Base-by-base conservation (phyloP, 2,113 vertebrate species). In the Callocephalon fimbriatum region DNA sequence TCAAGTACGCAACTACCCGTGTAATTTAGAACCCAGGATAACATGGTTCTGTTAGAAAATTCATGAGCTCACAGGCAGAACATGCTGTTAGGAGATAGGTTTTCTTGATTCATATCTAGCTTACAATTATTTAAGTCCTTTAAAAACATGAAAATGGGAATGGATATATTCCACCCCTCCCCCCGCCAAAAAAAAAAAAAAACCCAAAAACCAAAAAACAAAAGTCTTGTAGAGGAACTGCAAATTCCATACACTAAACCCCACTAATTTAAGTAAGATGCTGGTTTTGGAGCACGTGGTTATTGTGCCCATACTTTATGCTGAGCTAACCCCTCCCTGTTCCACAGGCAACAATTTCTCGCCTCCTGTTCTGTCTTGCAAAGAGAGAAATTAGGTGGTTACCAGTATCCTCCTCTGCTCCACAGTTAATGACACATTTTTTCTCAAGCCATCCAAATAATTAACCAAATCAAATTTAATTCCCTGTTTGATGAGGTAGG, bases 371-470 rank as follows among this genome's bases (percentile, higher is more conserved):
- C 31, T 44, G 13, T 58, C 37, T 53, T 70, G 40, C 75, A 62
- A 59, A 59, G n/a, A 45, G 8, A 88, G 56, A 42, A 75, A 45
- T 29, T 72, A n/a, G 59, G 63, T 92, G 14, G 37, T 90, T 93
- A 75, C 45, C 66, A 74, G 85, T 26, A 61, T 4, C 29, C 8
- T 75, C 18, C 66, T 80, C 27, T 86, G 72, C 54, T 78, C 31
- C n/a, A 51, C 40, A 66, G 63, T 66, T 83, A 80, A 83, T 32
- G 25, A 48, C 21, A 62, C 42, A 35, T 88, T 88, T 92, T 92
- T 47, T 88, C 67, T 63, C 68, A 88, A 95, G 48, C 18, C 56
- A 93, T 73, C 40, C 78, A 96, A 83, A 91, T 70, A 94, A 92
- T 71, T 90, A 86, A 91, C 27, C n/a, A 73, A 83, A 90, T 73